Evolutionary conservation across 2,888 invertebrate genomes (phyloP), one percentile per base, ranked within the genome.

Genomic region (Eucriotettix oculatus): DNA sequence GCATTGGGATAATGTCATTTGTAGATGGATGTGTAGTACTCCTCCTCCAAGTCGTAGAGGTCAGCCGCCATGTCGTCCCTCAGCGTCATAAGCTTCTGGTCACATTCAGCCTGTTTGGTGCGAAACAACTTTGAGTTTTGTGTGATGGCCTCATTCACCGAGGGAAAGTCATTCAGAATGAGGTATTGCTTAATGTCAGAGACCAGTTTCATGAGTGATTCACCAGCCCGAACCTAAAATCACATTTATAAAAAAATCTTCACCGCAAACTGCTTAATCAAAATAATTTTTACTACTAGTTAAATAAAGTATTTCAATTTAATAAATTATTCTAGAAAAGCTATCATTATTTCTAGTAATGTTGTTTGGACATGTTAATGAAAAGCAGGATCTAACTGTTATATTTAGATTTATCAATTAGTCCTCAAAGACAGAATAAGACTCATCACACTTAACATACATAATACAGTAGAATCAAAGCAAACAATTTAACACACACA

Each of bases 111-210:
- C 76, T 95, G 94, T 70, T 91, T 91, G 0, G 88, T 87, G 60
- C 92, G 83, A 70, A 91, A 94, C 12, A 93, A 74, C 71, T 90
- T 89, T 0, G 91, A 91, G 71, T 94, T 95, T 67, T 90, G 87
- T n/a, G 90, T 86, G 64, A 98, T 97, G 0, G 96, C 92, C 70
- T 97, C 95, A 73, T 98, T 98, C 0, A 98, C 93, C 1, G 96
- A 95, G 54, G 95, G 95, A 71, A 99, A 99, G 75, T 99, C 98
- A 73, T 98, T 98, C 17, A 99, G 79, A 68, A 98, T 96, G 54
- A 98, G 78, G 73, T 97, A 99, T 71, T 99, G 97, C 70, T 98
- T 98, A 64, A 99, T 91, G 72, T 98, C 97, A 0, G 96, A 93
- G 0, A 97, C 95, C 42, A 99, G 77, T 73, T 97, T 97, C 89